Base-by-base conservation (phyloP, 2,888 invertebrate species). In the Xylota segnis region DNA sequence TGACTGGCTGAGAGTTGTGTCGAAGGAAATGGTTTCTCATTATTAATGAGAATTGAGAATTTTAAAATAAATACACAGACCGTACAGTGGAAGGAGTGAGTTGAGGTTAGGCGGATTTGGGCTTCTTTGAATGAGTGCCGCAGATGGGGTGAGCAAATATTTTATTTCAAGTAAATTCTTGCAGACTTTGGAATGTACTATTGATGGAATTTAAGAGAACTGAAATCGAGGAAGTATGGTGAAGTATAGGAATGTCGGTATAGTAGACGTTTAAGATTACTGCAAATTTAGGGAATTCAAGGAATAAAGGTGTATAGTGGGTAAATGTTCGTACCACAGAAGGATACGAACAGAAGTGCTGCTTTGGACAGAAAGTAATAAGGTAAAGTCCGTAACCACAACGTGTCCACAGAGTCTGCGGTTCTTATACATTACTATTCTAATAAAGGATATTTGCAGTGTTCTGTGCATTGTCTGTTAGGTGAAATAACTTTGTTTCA, bases 31-130 rank as follows among this genome's bases (percentile, higher is more conserved):
- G 45, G 75, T 52, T 59, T 75, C 71, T 34, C 70, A 81, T 81
- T 81, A 65, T 71, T 81, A 71, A 84, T 81, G 65, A 81, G 70
- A 37, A 71, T 70, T 70, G 63, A 65, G 68, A 58, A 65, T 75
- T 70, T 66, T 45, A 68, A 74, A 78, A 43, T 56, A 56, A 75
- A 58, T 6, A 16, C 18, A 18, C 5, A 27, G 29, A 52, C 3
- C 9, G 32, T 23, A 10, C 12, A 14, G 4, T 29, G 34, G 2
- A 23, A 10, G 12, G n/a, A 14, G 37, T 9, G 10, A 5, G n/a
- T 37, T 37, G 52, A 52, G 52, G 52, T 29, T 18, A 16, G 10
- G 10, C 2, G 18, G 37, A 23, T 6, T 50, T 16, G 23, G 14
- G 32, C 2, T 16, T 52, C 14, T 23, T 66, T 54, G 14, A 65